Percentiles rank a stretch among this genome's conserved stretches.
phyloP scores from a whole-genome alignment of 2,888 invertebrate genomes.

The Ormia ochracea region DNA sequence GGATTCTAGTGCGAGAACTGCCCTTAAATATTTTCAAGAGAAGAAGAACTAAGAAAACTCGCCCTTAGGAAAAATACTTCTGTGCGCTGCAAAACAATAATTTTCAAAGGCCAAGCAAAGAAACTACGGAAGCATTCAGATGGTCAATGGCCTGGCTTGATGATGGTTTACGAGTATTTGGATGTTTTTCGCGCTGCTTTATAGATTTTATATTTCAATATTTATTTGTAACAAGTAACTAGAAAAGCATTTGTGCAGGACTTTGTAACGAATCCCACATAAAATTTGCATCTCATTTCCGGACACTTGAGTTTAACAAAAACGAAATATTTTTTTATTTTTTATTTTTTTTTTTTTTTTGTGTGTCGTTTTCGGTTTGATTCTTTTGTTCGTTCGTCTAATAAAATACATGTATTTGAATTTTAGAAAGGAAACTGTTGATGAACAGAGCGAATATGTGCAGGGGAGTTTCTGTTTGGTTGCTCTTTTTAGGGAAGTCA shows the following conservation, averaged over 20 bases:
- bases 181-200: constrained; percentile 41
- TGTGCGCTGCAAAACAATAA: background rate
- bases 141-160: constrained; percentile 27
- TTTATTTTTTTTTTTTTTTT: constrained; percentile 13
- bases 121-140: background rate
- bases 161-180: background rate
- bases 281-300: constrained; percentile 77
- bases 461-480: constrained; percentile 21
- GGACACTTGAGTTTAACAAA: constrained; percentile 71
- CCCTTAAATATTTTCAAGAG: constrained; percentile 42
- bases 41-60: constrained; percentile 3
- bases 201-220: constrained; percentile 13
- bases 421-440: constrained; percentile 41
- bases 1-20: constrained; percentile 19
- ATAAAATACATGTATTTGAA: constrained; percentile 11
- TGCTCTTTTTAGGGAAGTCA: constrained; percentile 47
- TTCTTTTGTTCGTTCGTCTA: constrained; percentile 7
- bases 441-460: constrained; percentile 4
- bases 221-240: constrained; percentile 34
- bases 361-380: background rate
- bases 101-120: background rate
- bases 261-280: constrained; percentile 75
- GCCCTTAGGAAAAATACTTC: constrained; percentile 8
- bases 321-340: constrained; percentile 25
- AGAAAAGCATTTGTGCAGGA: constrained; percentile 68